Evolutionary conservation across 2,797 vertebrate species (phyloP).

Genomic region (Xenops minutus): DNA sequence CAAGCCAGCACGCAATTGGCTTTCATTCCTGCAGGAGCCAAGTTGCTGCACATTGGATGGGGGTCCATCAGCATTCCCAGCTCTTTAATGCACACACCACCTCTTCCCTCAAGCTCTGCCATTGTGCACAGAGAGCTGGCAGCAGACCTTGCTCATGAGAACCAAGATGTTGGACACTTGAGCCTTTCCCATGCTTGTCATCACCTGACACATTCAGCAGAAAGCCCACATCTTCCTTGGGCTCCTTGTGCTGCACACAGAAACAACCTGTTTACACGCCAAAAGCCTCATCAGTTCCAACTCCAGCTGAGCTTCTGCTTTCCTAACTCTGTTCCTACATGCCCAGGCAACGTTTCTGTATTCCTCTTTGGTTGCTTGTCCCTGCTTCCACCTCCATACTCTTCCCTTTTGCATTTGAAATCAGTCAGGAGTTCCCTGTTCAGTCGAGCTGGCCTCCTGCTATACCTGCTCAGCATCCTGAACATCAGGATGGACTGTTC

Average conservation of each 20-base stretch:
- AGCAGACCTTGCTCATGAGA: neutral
- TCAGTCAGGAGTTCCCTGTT: neutral
- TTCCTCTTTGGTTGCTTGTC: neutral
- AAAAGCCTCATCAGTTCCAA: neutral
- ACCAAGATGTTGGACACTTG: neutral
- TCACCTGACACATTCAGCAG: neutral
- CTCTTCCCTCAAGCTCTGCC: neutral
- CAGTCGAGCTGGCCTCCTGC: conserved; percentile 35
- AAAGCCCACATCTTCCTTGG: neutral
- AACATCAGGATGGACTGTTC: conserved; percentile 54
- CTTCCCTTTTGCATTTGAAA: conserved; percentile 45
- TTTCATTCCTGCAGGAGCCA: neutral
- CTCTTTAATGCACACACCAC: neutral
- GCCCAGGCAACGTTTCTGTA: neutral
- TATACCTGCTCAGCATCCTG: conserved; percentile 60
- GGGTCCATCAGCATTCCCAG: neutral
- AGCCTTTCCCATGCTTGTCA: neutral
- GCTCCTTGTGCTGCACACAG: neutral
- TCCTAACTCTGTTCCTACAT: neutral
- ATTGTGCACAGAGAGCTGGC: neutral
- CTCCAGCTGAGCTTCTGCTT: neutral
- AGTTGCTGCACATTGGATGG: rapidly evolving
- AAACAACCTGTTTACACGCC: neutral
- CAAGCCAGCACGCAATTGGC: neutral
- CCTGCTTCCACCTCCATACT: conserved; percentile 16